Percentiles rank a stretch among this genome's conserved stretches.
Conservation (phyloP, 2,888 invertebrate genomes). For the Syrphus vitripennis region DNA sequence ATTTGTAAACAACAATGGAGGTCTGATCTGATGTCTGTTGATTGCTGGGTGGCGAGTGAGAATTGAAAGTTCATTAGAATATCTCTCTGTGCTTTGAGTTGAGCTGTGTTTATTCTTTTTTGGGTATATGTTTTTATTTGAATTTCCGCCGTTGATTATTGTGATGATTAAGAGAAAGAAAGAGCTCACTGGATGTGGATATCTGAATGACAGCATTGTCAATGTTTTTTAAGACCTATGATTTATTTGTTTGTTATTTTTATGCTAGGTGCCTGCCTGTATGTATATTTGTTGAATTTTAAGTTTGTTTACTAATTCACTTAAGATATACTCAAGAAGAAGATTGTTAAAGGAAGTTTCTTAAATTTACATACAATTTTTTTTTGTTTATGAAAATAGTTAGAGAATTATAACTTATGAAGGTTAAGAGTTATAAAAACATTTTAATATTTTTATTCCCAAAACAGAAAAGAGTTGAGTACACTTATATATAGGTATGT, state of each 20-base stretch:
- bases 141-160: constrained; percentile 61
- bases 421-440: too few species aligned
- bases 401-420: too few species aligned
- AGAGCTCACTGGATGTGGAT: constrained; percentile 42
- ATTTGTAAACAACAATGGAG: constrained; percentile 65
- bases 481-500: too few species aligned
- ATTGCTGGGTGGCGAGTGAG: constrained; percentile 65
- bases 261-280: too few species aligned
- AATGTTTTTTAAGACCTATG: constrained; percentile 25
- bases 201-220: constrained; percentile 50
- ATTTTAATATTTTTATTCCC: too few species aligned
- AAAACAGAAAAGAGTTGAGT: too few species aligned
- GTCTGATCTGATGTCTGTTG: constrained; percentile 21
- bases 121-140: constrained; percentile 54
- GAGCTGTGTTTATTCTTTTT: not conserved
- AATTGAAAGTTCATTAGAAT: constrained; percentile 68
- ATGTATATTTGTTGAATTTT: not conserved
- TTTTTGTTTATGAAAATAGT: too few species aligned
- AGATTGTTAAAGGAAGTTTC: not conserved
- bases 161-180: constrained; percentile 61
- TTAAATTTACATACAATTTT: too few species aligned
- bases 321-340: not conserved
- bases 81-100: constrained; percentile 32
- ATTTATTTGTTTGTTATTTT: not conserved
- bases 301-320: constrained; percentile 7